phyloP scores from a whole-genome alignment of 2,888 invertebrate genomes.

The Cancer borealis region DNA sequence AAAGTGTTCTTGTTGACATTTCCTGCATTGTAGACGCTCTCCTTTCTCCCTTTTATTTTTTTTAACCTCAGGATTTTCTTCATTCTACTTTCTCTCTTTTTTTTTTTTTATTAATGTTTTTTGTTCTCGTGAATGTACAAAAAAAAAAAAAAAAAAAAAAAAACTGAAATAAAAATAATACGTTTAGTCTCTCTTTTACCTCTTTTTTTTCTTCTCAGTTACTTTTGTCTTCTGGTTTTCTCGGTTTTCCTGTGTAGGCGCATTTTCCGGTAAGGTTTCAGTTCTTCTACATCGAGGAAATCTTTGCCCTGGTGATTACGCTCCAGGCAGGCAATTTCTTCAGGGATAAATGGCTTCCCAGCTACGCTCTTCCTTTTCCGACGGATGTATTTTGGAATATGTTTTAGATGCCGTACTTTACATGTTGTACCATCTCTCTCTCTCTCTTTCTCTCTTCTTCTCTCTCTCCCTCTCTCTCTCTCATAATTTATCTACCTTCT shows the following conservation, averaged over 20 bases:
- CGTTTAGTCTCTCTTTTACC: too few relatives aligned
- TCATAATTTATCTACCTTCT: neutral
- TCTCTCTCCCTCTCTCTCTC: constrained; percentile 37
- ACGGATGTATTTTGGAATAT: neutral
- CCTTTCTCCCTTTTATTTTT: neutral
- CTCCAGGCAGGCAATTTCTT: constrained; percentile 9
- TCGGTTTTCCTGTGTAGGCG: neutral
- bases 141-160: too few relatives aligned
- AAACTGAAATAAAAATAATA: too few relatives aligned
- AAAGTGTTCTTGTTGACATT: neutral
- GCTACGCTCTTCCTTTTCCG: neutral
- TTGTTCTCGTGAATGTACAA: too few relatives aligned
- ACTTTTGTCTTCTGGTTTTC: neutral
- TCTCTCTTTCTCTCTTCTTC: constrained; percentile 1
- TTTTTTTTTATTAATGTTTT: neutral
- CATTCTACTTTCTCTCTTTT: neutral
- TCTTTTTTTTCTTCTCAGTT: neutral
- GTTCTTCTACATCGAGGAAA: neutral
- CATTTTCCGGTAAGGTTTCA: neutral
- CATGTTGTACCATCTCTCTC: neutral
- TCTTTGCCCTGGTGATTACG: neutral
- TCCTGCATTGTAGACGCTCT: neutral
- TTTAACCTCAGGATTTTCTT: neutral
- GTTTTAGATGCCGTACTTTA: neutral
- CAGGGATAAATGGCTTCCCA: neutral